These are phyloP conservation scores for Orthosia incerta DNA, from an alignment of 2,888 invertebrate species.

Conservation along the genomic window DNA sequence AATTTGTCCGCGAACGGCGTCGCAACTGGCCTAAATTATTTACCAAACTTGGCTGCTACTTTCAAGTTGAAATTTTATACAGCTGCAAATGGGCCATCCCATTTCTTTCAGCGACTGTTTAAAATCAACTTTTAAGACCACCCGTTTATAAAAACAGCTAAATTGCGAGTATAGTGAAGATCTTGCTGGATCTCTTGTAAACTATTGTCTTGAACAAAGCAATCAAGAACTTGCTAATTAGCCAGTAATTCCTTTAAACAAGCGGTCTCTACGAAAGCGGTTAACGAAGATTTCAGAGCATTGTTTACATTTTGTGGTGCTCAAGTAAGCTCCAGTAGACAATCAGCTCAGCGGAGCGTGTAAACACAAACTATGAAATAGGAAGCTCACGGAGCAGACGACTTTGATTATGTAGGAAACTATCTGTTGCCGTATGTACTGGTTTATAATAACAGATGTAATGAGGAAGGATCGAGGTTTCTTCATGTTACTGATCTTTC, in stretches of 20 bases:
- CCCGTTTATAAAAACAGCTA: neutral
- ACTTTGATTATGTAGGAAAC: constrained; percentile 81
- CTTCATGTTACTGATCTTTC: constrained; percentile 36
- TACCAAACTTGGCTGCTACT: constrained; percentile 50
- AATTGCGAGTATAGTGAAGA: constrained; percentile 1
- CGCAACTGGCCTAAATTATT: constrained; percentile 57
- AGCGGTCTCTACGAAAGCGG: constrained; percentile 29
- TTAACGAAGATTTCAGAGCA: constrained; percentile 41
- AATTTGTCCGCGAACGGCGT: constrained; percentile 48
- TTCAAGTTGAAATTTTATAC: constrained; percentile 38
- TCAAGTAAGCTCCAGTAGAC: constrained; percentile 60
- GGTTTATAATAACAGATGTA: constrained; percentile 65
- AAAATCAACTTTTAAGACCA: constrained; percentile 8
- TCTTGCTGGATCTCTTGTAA: constrained; percentile 17
- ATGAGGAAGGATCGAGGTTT: constrained; percentile 62
- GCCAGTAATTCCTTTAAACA: constrained; percentile 33
- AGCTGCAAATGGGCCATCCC: constrained; percentile 25
- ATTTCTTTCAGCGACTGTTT: constrained; percentile 8
- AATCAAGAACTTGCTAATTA: constrained; percentile 41
- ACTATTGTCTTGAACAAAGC: constrained; percentile 22
- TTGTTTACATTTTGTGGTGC: constrained; percentile 52
- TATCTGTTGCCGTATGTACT: constrained; percentile 48
- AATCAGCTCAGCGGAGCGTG: constrained; percentile 74
- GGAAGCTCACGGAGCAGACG: constrained; percentile 72
- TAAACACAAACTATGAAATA: constrained; percentile 76